Conservation (phyloP, 1,140 invertebrate species). For the Neodiprion fabricii region DNA sequence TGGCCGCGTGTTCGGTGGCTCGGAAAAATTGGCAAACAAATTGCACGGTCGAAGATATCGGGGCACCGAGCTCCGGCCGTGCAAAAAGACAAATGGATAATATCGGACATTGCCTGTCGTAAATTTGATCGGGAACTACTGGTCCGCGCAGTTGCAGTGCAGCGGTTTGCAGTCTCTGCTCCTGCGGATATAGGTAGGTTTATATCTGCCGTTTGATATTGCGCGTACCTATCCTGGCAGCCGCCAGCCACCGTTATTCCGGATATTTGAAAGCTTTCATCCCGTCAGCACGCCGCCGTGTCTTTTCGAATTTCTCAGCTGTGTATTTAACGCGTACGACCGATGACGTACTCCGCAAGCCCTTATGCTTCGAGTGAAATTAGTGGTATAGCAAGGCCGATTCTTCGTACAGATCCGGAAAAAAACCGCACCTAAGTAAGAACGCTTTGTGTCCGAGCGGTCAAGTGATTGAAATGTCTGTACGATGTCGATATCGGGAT, state of each 20-base stretch:
- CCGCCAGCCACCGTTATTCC: not conserved
- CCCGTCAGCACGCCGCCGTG: not conserved
- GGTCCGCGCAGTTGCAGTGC: not conserved
- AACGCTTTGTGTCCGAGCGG: too few relatives aligned
- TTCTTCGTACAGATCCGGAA: too few relatives aligned
- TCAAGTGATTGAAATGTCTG: too few relatives aligned
- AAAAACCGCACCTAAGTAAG: too few relatives aligned
- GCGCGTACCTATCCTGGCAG: not conserved
- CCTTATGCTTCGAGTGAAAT: too few relatives aligned
- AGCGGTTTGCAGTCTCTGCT: not conserved
- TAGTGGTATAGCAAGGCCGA: too few relatives aligned
- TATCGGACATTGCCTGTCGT: not conserved
- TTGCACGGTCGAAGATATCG: not conserved
- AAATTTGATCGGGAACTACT: slow-evolving; percentile 4
- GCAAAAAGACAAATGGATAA: slow-evolving; percentile 3
- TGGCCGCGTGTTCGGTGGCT: not conserved
- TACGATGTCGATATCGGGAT: too few relatives aligned
- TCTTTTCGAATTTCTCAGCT: not conserved
- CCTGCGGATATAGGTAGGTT: not conserved
- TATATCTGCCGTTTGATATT: not conserved
- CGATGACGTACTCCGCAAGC: not conserved
- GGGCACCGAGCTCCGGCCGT: not conserved
- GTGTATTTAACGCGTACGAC: too few relatives aligned
- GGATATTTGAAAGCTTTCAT: not conserved
- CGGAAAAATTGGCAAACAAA: slow-evolving; percentile 7